These are phyloP conservation scores for Leptopilina myrica DNA, from an alignment of 2,888 invertebrate species.

Conservation along the genomic window DNA sequence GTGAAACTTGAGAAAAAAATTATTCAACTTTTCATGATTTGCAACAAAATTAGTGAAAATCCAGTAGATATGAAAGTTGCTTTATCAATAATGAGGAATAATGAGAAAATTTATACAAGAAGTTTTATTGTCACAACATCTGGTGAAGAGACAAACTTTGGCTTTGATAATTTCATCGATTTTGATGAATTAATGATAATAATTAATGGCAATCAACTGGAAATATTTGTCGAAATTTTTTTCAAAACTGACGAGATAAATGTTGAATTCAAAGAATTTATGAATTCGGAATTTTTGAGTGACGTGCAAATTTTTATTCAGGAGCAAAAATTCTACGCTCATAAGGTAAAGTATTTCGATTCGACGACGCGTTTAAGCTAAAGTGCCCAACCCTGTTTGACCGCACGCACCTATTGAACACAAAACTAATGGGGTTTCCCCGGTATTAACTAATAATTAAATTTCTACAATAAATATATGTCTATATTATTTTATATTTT, in stretches of 20 bases:
- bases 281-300: background rate
- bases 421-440: background rate
- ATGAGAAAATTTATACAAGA: background rate
- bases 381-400: no score
- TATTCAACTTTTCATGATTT: background rate
- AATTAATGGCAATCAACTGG: background rate
- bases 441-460: background rate
- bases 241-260: background rate
- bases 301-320: background rate
- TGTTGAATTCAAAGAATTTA: background rate
- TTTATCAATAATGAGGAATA: background rate
- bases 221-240: slow-evolving; percentile 10
- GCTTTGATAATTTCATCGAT: background rate
- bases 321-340: background rate
- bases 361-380: no score
- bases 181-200: background rate
- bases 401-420: no score
- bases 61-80: background rate
- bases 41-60: background rate
- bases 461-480: background rate
- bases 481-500: no score
- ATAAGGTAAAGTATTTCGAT: background rate
- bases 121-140: background rate
- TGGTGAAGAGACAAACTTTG: background rate
- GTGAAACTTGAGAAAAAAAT: background rate